A percentile compares a stretch with the other conserved stretches of the same genome.
These are phyloP conservation scores for Siphlonurus alternatus DNA, from an alignment of 2,888 invertebrate genomes.

Conservation along the genomic window DNA sequence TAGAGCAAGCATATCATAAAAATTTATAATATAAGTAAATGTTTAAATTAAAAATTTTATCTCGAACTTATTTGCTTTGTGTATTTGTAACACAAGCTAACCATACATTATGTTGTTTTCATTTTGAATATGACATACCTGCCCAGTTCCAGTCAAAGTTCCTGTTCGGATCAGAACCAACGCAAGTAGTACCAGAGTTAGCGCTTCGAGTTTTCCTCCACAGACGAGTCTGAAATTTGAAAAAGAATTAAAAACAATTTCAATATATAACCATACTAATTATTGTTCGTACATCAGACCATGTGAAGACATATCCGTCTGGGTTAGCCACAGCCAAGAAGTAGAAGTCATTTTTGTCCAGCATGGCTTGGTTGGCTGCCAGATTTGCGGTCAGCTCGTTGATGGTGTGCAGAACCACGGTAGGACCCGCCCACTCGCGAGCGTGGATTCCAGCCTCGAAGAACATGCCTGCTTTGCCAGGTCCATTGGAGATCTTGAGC, in stretches of 20 bases:
- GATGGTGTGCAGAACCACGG: neutral
- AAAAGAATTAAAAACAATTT: neutral
- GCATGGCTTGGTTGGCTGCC: conserved; percentile 14
- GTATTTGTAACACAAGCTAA: too few relatives aligned
- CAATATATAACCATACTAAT: too few relatives aligned
- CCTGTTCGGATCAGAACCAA: neutral
- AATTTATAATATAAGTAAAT: too few relatives aligned
- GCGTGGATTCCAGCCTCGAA: neutral
- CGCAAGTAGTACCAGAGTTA: neutral
- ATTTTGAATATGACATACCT: too few relatives aligned
- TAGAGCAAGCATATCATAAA: too few relatives aligned
- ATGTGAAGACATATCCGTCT: conserved; percentile 27
- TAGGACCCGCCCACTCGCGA: neutral
- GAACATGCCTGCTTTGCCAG: neutral
- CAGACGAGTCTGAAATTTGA: neutral
- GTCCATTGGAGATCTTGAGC: conserved; percentile 41
- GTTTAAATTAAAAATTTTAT: too few relatives aligned
- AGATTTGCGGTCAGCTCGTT: conserved; percentile 1
- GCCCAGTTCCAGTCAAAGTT: neutral
- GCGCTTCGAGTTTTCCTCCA: neutral
- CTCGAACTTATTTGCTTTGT: too few relatives aligned
- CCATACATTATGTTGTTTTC: too few relatives aligned
- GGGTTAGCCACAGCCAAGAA: conserved; percentile 27
- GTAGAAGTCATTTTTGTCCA: conserved; percentile 27
- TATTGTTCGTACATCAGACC: neutral